These are phyloP conservation scores for Paracyclopina nana DNA, from an alignment of 1,140 invertebrate species.

Conservation along the genomic window DNA sequence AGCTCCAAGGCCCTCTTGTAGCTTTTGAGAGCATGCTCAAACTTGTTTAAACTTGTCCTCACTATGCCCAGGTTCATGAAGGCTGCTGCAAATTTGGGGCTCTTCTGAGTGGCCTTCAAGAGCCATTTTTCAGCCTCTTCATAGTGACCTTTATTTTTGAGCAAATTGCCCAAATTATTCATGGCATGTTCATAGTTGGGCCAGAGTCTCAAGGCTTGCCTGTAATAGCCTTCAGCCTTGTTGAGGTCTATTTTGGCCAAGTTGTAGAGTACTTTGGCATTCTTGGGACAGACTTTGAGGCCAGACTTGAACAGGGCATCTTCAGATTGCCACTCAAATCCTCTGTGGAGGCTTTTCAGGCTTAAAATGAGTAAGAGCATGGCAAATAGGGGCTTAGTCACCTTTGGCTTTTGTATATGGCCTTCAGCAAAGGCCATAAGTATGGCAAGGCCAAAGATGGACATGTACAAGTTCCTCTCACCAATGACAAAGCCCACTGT, in stretches of 20 bases:
- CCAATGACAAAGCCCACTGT: slow-evolving; percentile 78
- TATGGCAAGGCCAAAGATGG: slow-evolving; percentile 62
- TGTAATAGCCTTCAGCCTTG: slow-evolving; percentile 45
- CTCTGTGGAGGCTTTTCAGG: slow-evolving; percentile 44
- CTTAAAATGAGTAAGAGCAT: slow-evolving; percentile 29
- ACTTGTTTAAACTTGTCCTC: slow-evolving; percentile 47
- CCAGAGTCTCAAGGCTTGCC: slow-evolving; percentile 51
- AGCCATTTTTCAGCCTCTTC: slow-evolving; percentile 54
- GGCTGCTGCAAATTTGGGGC: slow-evolving; percentile 69
- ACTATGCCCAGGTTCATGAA: slow-evolving; percentile 97
- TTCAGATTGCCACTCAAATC: slow-evolving; percentile 56
- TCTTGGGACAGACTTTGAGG: slow-evolving; percentile 27
- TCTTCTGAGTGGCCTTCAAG: slow-evolving; percentile 41
- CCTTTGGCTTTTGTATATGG: neutral
- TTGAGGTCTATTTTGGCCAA: slow-evolving; percentile 65
- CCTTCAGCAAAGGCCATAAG: slow-evolving; percentile 41
- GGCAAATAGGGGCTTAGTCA: slow-evolving; percentile 5
- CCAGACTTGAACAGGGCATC: slow-evolving; percentile 46
- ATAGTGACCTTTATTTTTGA: slow-evolving; percentile 40
- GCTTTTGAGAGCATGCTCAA: slow-evolving; percentile 47
- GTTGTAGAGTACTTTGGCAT: slow-evolving; percentile 58
- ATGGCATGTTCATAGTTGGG: slow-evolving; percentile 85
- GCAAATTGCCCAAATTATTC: slow-evolving; percentile 75
- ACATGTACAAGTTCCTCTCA: slow-evolving; percentile 61
- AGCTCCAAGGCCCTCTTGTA: slow-evolving; percentile 55